Percentiles rank a stretch among this genome's conserved stretches.
Conservation (phyloP, 1,140 invertebrate genomes). For the Dysdera silvatica region DNA sequence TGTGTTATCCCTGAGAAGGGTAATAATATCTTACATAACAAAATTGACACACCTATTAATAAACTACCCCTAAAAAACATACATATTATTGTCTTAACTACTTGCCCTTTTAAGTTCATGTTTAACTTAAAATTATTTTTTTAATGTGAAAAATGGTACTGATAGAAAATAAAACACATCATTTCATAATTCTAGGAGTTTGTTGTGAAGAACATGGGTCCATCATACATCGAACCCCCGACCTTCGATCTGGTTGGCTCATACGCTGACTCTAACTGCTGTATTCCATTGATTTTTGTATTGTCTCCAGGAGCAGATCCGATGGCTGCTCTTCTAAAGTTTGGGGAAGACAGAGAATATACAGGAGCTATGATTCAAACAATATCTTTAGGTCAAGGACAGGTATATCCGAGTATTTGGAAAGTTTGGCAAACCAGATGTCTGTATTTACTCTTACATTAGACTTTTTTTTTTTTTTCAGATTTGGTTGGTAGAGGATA, state of each 20-base stretch:
- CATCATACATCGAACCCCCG: slow-evolving; percentile 48
- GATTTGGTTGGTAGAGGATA: neutral
- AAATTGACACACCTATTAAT: no score
- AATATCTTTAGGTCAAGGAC: slow-evolving; percentile 49
- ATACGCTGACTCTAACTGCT: slow-evolving; percentile 46
- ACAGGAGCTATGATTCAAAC: slow-evolving; percentile 47
- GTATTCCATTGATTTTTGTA: slow-evolving; percentile 47
- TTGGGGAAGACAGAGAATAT: slow-evolving; percentile 49
- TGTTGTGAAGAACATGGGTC: slow-evolving; percentile 46
- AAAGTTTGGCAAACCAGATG: neutral
- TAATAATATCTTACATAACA: no score
- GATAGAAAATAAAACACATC: neutral
- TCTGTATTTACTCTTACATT: neutral
- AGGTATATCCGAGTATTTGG: slow-evolving; percentile 37
- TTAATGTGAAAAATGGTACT: neutral
- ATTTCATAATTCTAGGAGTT: slow-evolving; percentile 38
- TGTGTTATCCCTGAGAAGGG: no score
- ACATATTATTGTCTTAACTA: no score
- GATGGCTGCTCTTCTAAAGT: slow-evolving; percentile 47
- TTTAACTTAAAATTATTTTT: neutral
- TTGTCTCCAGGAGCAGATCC: slow-evolving; percentile 49
- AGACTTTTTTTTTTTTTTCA: neutral
- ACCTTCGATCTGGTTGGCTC: slow-evolving; percentile 48
- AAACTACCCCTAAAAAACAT: no score
- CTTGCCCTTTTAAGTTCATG: no score